Base-by-base conservation (phyloP, 1,140 invertebrate genomes). In the Acromyrmex echinatior region DNA sequence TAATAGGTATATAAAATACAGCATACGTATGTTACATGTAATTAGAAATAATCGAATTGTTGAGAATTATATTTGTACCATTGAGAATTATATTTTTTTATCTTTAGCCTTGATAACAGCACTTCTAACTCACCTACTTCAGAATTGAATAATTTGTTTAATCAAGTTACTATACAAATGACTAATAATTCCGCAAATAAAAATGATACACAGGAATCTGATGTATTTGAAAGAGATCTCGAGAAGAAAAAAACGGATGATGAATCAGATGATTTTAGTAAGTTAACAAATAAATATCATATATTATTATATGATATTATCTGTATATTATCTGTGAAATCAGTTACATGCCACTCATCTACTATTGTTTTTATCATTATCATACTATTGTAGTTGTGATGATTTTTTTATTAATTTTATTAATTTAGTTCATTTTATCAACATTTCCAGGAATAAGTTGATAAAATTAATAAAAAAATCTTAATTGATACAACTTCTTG, bases 1-100 rank as follows among this genome's bases (percentile, higher is more conserved):
- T 49, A 95, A 88, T 73, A 88, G 90, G 93, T 93, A 88, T 68
- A n/a, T 51, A 1, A 73, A n/a, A 60, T 45, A 66, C 53, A 31
- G 51, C 10, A 73, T 0, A 2, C 0, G 2, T 2, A 25, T 35
- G 1, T 18, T 28, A 28, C n/a, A 62, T 12, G 2, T 10, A 9
- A 74, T 28, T 70, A 74, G 16, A 82, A 71, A 25, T 81, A 31
- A 18, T 45, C 28, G 31, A 21, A 65, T 7, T 2, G 25, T 49
- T 18, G 16, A n/a, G 56, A 14, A 86, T 39, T 25, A 14, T 25
- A 70, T 16, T 70, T 76, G n/a, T n/a, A n/a, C n/a, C n/a, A n/a
- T 49, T 18, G 16, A n/a, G 56, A 14, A 86, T 39, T 25, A 14
- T 25, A 70, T 16, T 70, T 76, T 65, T 53, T 85, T 56, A 25